Conservation (phyloP, 2,797 vertebrate species). For the Poecilia gillii region DNA sequence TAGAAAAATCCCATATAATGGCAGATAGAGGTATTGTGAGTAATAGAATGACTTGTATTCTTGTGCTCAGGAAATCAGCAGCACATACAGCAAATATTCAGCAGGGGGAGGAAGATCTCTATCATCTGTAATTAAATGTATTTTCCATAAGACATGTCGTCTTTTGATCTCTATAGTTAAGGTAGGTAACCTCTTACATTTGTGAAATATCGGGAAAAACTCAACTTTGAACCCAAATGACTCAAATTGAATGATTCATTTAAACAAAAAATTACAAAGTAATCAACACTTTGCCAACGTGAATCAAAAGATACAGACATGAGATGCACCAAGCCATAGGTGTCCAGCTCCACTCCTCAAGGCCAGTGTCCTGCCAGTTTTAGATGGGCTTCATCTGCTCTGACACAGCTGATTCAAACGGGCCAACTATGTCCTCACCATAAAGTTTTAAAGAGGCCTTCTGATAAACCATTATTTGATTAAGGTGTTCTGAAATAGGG, state of each 20-base stretch:
- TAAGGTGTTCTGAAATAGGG: no score
- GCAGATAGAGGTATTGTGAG: neutral
- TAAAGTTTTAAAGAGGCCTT: no score
- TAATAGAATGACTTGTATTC: neutral
- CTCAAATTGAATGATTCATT: neutral
- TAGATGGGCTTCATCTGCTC: no score
- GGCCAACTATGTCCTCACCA: no score
- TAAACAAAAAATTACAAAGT: neutral
- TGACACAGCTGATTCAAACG: no score
- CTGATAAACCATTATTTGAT: no score
- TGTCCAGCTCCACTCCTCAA: no score
- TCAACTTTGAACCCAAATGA: neutral
- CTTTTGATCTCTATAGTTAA: neutral
- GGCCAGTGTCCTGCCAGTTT: no score
- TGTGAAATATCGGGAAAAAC: neutral
- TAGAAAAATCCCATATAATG: neutral
- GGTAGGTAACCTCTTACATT: neutral
- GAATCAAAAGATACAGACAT: neutral
- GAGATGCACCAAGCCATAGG: neutral
- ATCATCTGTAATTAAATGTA: neutral
- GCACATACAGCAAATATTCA: constrained; percentile 29
- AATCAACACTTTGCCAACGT: neutral
- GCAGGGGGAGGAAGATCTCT: constrained; percentile 58
- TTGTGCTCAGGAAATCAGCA: neutral
- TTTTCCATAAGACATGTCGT: neutral